Evolutionary conservation across 2,113 vertebrate genomes (phyloP), one percentile per base, ranked within the genome.

Genomic region (Ifrita kowaldi): DNA sequence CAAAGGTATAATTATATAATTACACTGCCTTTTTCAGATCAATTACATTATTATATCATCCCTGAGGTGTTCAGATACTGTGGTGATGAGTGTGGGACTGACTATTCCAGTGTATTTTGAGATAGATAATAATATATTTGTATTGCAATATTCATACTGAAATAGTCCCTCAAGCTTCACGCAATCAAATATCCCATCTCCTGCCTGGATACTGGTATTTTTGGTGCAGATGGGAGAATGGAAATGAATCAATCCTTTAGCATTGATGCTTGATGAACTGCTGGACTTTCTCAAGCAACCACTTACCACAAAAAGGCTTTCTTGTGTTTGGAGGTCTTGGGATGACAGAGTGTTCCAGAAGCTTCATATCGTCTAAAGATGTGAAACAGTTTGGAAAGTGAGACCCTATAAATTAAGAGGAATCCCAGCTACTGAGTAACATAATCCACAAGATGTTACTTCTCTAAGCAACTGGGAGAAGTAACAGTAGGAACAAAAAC

Each of bases 1-100:
- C 64, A 89, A 68, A 88, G 83, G 44, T 92, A 88, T 94, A 96
- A 97, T 96, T 95, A 90, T 81, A 84, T 93, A 97, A 97, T 94
- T 96, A 81, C 44, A 52, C 33, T 70, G 59, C 68, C 76, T 80
- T 92, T 94, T 95, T 90, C 81, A 92, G 55, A 90, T 86, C 69
- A 83, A 81, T 97, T 94, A 68, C 83, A 65, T 77, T 91, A 80
- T 95, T 94, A 70, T 94, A 49, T 86, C 56, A 81, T 90, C 90
- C 80, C 85, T 84, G 68, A 93, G 85, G 75, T 86, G 64, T 77
- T 94, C 87, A 70, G 79, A 86, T 94, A 86, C 92, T 75, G 89
- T 68, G 79, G 35, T 88, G 85, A 93, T 88, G 76, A 80, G 64
- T 74, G 79, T 77, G 68, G 87, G 82, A 80, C 76, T 86, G 75